Percentiles rank a stretch among this genome's conserved stretches.
phyloP scores from a whole-genome alignment of 2,113 vertebrate species.

The Cryptomyrus ogoouensis region DNA sequence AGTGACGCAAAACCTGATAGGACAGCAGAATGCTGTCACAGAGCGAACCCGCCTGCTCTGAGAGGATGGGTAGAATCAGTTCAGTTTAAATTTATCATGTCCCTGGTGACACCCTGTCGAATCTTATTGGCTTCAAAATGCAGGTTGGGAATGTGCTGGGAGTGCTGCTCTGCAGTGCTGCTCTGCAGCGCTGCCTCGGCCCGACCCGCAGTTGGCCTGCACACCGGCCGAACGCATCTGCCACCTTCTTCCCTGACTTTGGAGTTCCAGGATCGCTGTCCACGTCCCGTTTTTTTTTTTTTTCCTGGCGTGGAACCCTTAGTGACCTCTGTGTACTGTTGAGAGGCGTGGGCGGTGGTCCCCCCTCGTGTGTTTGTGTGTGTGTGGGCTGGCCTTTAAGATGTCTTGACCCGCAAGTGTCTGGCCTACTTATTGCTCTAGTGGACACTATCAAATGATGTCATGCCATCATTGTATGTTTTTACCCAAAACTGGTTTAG shows the following conservation, averaged over 20 bases:
- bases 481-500: neutral
- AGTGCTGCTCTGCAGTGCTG: neutral
- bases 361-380: neutral
- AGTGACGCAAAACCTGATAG: neutral
- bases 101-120: neutral
- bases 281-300: neutral
- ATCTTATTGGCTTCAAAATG: neutral
- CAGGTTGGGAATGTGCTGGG: neutral
- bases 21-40: neutral
- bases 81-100: neutral
- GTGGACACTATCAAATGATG: constrained; percentile 8
- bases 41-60: neutral
- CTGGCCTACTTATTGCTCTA: neutral
- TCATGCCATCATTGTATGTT: neutral
- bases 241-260: neutral
- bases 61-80: neutral
- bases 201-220: neutral
- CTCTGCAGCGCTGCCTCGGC: neutral
- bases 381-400: neutral
- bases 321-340: neutral
- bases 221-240: neutral
- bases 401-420: neutral
- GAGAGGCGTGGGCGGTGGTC: neutral
- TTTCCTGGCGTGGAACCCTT: neutral
- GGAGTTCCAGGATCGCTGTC: neutral